Evolutionary conservation across 1,140 invertebrate species (phyloP).

Genomic region (Bombus superbus): DNA sequence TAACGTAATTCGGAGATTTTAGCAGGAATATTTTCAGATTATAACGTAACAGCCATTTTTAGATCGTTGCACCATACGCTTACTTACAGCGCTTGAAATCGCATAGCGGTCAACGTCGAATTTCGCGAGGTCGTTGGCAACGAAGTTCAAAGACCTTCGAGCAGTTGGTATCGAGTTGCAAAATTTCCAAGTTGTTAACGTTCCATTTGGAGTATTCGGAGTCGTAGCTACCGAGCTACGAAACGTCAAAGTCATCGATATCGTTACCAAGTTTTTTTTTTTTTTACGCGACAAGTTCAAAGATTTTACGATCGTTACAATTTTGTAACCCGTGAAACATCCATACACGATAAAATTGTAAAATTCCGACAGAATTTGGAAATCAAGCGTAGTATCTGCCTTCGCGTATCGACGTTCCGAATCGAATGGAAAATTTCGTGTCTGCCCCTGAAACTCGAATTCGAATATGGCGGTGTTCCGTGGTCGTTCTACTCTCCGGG

Average conservation of each 20-base stretch:
- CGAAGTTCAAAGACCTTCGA: not conserved
- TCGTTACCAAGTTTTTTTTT: not conserved
- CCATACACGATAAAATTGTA: not conserved
- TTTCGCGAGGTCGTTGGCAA: not conserved
- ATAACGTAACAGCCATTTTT: not conserved
- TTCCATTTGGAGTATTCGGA: not conserved
- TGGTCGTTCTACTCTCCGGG: not conserved
- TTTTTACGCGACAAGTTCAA: not conserved
- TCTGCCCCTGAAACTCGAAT: not conserved
- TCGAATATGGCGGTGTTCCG: not conserved
- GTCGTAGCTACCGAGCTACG: too few species aligned
- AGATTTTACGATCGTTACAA: not conserved
- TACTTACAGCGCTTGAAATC: not conserved
- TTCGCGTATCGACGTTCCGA: too few species aligned
- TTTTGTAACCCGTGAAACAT: not conserved
- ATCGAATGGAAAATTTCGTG: not conserved
- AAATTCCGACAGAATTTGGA: not conserved
- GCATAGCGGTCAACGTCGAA: not conserved
- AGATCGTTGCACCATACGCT: not conserved
- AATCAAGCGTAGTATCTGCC: not conserved
- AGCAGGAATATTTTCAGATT: not conserved
- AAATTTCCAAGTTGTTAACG: not conserved
- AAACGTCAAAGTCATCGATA: not conserved
- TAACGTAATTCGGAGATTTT: not conserved
- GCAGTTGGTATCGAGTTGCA: not conserved